Conservation (phyloP, 1,140 invertebrate genomes). For the Paracyclopina nana region DNA sequence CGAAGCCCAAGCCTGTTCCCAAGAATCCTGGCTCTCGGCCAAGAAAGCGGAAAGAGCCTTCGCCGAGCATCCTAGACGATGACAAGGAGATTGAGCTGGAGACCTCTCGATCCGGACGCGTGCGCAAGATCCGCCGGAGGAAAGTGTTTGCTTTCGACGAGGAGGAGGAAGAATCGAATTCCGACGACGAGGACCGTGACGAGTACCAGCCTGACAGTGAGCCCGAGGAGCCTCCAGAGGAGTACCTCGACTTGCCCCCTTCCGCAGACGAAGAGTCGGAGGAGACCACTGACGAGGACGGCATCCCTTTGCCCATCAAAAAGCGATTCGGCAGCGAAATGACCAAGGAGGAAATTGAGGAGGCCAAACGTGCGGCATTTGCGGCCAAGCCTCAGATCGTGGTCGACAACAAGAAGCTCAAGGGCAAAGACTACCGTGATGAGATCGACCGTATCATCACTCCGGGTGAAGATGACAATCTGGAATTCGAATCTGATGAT, state of each 20-base stretch:
- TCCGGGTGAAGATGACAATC: not conserved
- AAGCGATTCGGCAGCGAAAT: conserved; percentile 3
- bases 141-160: not conserved
- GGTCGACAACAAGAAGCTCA: no score
- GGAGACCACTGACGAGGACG: not conserved
- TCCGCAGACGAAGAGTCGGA: not conserved
- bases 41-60: not conserved
- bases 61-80: not conserved
- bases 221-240: conserved; percentile 1
- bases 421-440: not conserved
- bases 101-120: not conserved
- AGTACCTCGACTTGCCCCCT: not conserved
- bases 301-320: not conserved
- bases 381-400: not conserved
- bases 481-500: not conserved
- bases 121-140: not conserved
- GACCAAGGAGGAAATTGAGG: conserved; percentile 15
- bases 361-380: not conserved
- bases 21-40: not conserved
- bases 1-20: not conserved
- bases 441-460: not conserved
- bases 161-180: conserved; percentile 1
- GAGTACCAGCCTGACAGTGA: conserved; percentile 5
- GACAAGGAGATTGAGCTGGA: conserved; percentile 10
- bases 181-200: conserved; percentile 5